Base-by-base conservation (phyloP, 2,113 vertebrate species). In the Axis porcinus region DNA sequence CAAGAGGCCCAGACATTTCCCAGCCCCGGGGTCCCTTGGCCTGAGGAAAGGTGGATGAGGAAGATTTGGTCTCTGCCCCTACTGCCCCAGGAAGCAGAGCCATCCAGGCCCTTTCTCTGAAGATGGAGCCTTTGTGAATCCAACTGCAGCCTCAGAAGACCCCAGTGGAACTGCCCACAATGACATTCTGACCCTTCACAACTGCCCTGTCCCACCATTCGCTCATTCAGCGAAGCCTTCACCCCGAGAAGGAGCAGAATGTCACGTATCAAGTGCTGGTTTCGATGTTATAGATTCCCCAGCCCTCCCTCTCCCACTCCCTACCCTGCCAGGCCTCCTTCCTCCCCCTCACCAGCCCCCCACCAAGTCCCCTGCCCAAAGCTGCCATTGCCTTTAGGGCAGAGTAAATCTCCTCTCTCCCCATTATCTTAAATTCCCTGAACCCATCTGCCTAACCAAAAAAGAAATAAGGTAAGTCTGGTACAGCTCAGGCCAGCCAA, bases 351-450 rank as follows among this genome's bases (percentile, higher is more conserved):
- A 30, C 4, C 21, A 5, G 28, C 2, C 36, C 36, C 50, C 8
- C 16, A 15, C 3, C 50, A 8, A 9, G 25, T 1, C 6, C 1
- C 40, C 40, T 28, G 5, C 67, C 23, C 17, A 96, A 95, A 94
- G 70, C 33, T 94, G 30, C 40, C 40, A 25, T 58, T 60, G 14
- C n/a, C 92, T 91, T 87, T 58, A 86, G 15, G 28, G n/a, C n/a
- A 40, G 11, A 62, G 36, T 36, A 91, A 85, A 84, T 87, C 84
- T 92, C 33, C 21, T 12, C 17, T 47, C 36, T 43, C 54, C 5
- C 79, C 14, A 54, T 88, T 87, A 85, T 45, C 60, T 95, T 82
- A 76, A 96, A 95, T 58, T 57, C 62, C 30, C 52, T 86, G 16
- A 79, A 57, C 43, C n/a, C 23, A 33, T 89, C 67, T 86, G 60